Conservation (phyloP, 2,888 invertebrate genomes). For the Drosophila tanythrix region DNA sequence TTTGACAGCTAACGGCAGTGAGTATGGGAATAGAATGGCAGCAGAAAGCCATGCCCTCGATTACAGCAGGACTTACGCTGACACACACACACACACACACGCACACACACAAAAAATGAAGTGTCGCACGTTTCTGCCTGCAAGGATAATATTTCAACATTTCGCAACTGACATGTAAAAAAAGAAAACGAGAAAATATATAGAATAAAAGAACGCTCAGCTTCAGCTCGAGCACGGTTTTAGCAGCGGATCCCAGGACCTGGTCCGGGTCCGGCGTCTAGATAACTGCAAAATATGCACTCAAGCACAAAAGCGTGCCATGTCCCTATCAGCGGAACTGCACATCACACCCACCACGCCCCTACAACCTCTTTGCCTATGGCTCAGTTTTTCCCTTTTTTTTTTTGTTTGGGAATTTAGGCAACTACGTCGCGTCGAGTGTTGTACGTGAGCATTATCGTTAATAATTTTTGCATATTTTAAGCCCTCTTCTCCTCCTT, state of each 20-base stretch:
- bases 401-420: constrained; percentile 46
- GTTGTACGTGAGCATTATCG: constrained; percentile 82
- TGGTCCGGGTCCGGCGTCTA: constrained; percentile 46
- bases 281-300: constrained; percentile 79
- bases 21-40: constrained; percentile 55
- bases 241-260: constrained; percentile 34
- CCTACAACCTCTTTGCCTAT: not conserved
- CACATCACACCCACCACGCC: not conserved
- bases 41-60: constrained; percentile 65
- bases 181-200: constrained; percentile 25
- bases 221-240: constrained; percentile 25
- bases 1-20: constrained; percentile 57
- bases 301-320: constrained; percentile 79
- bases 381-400: constrained; percentile 25
- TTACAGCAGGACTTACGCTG: constrained; percentile 36
- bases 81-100: constrained; percentile 4
- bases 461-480: constrained; percentile 82
- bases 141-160: constrained; percentile 83
- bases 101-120: constrained; percentile 54
- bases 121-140: constrained; percentile 83
- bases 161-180: constrained; percentile 72
- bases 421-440: constrained; percentile 59
- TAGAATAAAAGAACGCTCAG: constrained; percentile 28
- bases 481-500: constrained; percentile 12
- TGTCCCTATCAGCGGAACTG: constrained; percentile 66